A percentile compares a stretch with the other conserved stretches of the same genome.
phyloP scores from a whole-genome alignment of 2,888 invertebrate species.

The Cabera pusaria region DNA sequence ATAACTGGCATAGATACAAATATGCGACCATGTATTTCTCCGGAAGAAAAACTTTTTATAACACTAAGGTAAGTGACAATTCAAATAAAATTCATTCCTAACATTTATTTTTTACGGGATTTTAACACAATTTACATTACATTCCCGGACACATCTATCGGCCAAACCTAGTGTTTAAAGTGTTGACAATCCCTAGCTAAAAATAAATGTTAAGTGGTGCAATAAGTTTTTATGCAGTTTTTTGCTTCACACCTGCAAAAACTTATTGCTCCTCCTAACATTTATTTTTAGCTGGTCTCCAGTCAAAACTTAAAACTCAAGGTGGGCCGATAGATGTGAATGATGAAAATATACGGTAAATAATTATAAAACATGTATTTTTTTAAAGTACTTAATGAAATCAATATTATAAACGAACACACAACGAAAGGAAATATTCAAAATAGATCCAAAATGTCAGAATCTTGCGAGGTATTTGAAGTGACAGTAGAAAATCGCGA shows the following conservation, averaged over 20 bases:
- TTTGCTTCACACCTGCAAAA: slow-evolving; percentile 12
- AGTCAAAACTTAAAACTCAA: slow-evolving; percentile 11
- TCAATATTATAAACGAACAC: slow-evolving; percentile 16
- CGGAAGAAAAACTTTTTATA: too few species aligned
- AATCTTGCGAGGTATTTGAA: slow-evolving; percentile 28
- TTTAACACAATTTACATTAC: background rate
- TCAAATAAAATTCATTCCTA: background rate
- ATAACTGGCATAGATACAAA: background rate
- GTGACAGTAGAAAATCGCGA: slow-evolving; percentile 25
- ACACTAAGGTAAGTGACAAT: too few species aligned
- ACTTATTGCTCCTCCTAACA: slow-evolving; percentile 11
- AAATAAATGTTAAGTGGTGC: slow-evolving; percentile 13
- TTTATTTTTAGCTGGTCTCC: slow-evolving; percentile 1
- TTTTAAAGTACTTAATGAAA: slow-evolving; percentile 7
- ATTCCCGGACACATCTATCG: background rate
- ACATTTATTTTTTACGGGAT: slow-evolving; percentile 5
- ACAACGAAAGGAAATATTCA: slow-evolving; percentile 22
- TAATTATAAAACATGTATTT: slow-evolving; percentile 4
- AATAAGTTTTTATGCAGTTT: slow-evolving; percentile 13
- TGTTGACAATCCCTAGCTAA: slow-evolving; percentile 13
- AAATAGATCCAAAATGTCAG: slow-evolving; percentile 25
- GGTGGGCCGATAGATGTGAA: slow-evolving; percentile 12
- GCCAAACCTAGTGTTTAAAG: slow-evolving; percentile 11
- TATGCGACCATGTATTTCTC: too few species aligned
- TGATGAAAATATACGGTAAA: slow-evolving; percentile 1